Evolutionary conservation across 2,888 invertebrate species (phyloP), one percentile per base, ranked within the genome.

Genomic region (Spatulosminthurus flaviceps): DNA sequence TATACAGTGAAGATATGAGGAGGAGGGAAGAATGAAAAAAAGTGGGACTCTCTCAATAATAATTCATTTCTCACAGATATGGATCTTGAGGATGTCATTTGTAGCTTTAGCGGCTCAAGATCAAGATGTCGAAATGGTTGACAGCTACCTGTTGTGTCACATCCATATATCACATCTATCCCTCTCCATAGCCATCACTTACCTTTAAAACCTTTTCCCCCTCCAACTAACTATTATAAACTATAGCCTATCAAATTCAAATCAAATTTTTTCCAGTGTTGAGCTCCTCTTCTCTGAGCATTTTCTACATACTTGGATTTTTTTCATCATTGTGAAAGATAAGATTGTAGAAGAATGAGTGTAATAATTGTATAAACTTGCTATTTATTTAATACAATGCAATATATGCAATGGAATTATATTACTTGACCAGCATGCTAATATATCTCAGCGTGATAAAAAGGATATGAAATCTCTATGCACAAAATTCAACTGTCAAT

Each of bases 61-160:
- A 82, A 82, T 81, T 83, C 84, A 84, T 84, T 83, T 84, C 81
- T 84, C 82, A 83, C 73, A 82, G 84, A 84, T 84, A 83, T 74
- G 79, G 81, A 84, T 84, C 84, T 83, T 77, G 77, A 42, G 77
- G 74, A 78, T 82, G 82, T 82, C 83, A 80, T 81, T 82, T 81
- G 81, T 79, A 79, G 77, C 77, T 77, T n/a, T n/a, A 72, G 42
- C 66, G 42, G 69, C 82, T 83, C 80, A 84, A 84, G 83, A 82
- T 83, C 81, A 84, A 84, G 83, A 84, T 82, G 84, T 84, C 82
- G 77, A 82, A 81, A 81, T 74, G 75, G 82, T 61, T 84, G 84
- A 84, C 83, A 84, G 83, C 79, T 76, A 69, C 82, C 78, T 79
- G 82, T 81, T 74, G 83, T 81, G 79, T 83, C 83, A 84, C 81